phyloP scores from a whole-genome alignment of 1,140 invertebrate species.

The Rhynchophorus ferrugineus region DNA sequence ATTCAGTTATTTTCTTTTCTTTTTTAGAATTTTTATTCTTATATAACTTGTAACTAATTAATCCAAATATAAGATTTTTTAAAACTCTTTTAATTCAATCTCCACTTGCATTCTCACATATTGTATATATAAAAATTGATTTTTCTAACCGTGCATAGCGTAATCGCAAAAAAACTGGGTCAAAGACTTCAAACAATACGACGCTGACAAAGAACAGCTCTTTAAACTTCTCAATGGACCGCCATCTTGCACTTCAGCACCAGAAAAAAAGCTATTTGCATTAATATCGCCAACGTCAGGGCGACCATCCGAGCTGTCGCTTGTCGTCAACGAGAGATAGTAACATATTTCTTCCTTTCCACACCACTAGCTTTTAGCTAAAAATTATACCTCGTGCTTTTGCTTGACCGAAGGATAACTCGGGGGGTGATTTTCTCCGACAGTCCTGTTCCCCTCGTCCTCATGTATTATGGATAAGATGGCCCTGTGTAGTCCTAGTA shows the following conservation, averaged over 20 bases:
- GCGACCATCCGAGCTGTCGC: constrained; percentile 11
- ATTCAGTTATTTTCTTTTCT: no score
- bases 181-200: neutral
- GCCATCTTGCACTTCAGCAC: neutral
- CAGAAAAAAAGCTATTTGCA: constrained; percentile 27
- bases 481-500: constrained; percentile 16
- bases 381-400: constrained; percentile 33
- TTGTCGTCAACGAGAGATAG: constrained; percentile 28
- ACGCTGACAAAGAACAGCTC: neutral
- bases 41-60: no score
- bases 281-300: constrained; percentile 20
- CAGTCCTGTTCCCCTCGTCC: constrained; percentile 14
- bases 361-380: constrained; percentile 28
- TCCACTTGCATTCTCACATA: no score
- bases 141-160: no score
- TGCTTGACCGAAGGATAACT: constrained; percentile 32
- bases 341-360: constrained; percentile 36
- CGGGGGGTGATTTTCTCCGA: constrained; percentile 20
- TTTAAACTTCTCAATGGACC: no score
- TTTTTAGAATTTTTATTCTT: no score
- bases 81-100: no score
- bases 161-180: neutral
- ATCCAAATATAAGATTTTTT: no score
- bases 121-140: no score
- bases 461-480: constrained; percentile 33